Conservation (phyloP, 92 coral and sea anemone species). For the Actinostola sp. region DNA sequence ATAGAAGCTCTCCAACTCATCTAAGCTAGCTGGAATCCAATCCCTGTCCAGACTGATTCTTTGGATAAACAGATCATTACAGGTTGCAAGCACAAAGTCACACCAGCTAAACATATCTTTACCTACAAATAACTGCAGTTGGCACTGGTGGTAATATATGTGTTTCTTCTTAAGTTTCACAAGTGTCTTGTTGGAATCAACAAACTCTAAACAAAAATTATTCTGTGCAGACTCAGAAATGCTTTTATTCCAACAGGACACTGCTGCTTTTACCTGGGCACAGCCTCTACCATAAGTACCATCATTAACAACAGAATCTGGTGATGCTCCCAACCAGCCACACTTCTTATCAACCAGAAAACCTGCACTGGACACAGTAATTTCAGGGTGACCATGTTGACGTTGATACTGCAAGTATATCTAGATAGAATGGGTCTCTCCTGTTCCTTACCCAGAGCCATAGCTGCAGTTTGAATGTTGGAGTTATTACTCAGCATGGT, state of each 20-base stretch:
- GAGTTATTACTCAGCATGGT: conserved; percentile 6
- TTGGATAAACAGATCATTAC: conserved; percentile 23
- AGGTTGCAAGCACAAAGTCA: conserved; percentile 34
- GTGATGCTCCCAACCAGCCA: too few species aligned
- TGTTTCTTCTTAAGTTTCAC: conserved; percentile 27
- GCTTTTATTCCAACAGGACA: conserved; percentile 12
- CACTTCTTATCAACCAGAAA: conserved; percentile 33
- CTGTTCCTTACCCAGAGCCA: conserved; percentile 17
- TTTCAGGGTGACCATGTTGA: too few species aligned
- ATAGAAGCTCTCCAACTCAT: conserved; percentile 28
- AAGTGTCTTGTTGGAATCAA: conserved; percentile 19
- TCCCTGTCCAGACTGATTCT: conserved; percentile 23
- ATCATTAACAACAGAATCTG: conserved; percentile 20
- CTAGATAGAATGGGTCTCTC: conserved; percentile 26
- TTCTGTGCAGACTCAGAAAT: neutral
- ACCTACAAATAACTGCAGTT: too few species aligned
- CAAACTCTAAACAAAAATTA: neutral
- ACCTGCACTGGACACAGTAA: conserved; percentile 10
- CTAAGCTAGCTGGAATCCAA: conserved; percentile 24
- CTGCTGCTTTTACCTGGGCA: conserved; percentile 34
- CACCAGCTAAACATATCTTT: conserved; percentile 24
- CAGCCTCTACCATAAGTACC: conserved; percentile 23
- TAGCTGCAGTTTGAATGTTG: conserved; percentile 25
- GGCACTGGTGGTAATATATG: too few species aligned
- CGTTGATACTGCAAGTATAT: too few species aligned